A percentile compares a stretch with the other conserved stretches of the same genome.
Evolutionary conservation across 1,140 invertebrate species (phyloP).

Genomic region (Littorina saxatilis): DNA sequence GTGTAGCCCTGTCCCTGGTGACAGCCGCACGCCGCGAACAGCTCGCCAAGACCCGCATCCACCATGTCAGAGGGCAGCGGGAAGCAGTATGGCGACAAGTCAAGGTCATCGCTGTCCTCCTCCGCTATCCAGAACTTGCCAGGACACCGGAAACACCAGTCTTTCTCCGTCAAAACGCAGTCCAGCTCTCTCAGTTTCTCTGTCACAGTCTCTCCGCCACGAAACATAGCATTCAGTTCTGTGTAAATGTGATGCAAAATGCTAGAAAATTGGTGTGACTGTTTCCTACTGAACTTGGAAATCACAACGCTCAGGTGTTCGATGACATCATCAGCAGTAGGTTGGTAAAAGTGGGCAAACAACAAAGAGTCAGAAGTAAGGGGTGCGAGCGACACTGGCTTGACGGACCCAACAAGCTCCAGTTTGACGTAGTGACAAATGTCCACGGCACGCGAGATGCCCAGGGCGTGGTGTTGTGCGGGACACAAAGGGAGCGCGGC

Average conservation of each 20-base stretch:
- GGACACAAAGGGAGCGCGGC: neutral
- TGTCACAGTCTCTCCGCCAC: neutral
- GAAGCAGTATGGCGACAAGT: conserved; percentile 48
- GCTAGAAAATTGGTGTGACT: neutral
- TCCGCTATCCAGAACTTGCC: neutral
- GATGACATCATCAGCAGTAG: conserved; percentile 4
- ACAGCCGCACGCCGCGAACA: conserved; percentile 31
- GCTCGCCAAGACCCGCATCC: conserved; percentile 14
- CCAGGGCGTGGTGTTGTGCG: neutral
- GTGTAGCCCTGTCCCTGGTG: neutral
- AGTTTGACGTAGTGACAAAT: neutral
- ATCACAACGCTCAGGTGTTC: conserved; percentile 1
- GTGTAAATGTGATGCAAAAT: conserved; percentile 1
- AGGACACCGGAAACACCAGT: neutral
- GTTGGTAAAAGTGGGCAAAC: neutral
- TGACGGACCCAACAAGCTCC: neutral
- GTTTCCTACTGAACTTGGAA: neutral
- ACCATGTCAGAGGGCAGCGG: conserved; percentile 38
- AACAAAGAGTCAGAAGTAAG: too few relatives aligned
- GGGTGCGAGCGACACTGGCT: neutral
- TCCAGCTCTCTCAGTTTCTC: neutral
- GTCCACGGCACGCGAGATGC: neutral
- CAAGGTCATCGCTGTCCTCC: conserved; percentile 18
- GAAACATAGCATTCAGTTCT: neutral
- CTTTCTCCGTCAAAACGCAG: neutral